Conservation (phyloP, 2,888 invertebrate genomes). For the Mantis religiosa region DNA sequence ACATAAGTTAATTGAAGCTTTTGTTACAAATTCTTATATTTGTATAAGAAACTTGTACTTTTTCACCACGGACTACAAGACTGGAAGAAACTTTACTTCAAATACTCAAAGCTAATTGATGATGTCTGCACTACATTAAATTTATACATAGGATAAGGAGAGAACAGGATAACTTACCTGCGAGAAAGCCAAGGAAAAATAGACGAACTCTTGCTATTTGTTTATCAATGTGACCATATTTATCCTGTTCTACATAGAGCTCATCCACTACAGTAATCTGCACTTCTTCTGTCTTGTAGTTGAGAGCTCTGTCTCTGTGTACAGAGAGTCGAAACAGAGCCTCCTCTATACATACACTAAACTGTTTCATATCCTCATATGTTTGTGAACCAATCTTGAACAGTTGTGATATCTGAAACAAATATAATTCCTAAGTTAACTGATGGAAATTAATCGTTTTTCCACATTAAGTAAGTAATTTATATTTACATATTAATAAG, state of each 20-base stretch:
- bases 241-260: constrained; percentile 82
- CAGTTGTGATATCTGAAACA: constrained; percentile 76
- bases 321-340: constrained; percentile 80
- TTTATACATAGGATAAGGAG: neutral
- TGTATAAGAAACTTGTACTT: too few relatives aligned
- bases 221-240: constrained; percentile 75
- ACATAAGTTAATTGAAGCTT: too few relatives aligned
- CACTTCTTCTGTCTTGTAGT: constrained; percentile 94
- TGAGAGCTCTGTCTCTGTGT: constrained; percentile 81
- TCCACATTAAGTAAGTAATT: too few relatives aligned
- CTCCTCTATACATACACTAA: constrained; percentile 89
- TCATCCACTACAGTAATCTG: constrained; percentile 92
- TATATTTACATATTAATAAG: too few relatives aligned
- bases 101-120: too few relatives aligned
- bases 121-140: too few relatives aligned
- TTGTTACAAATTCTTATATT: too few relatives aligned
- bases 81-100: too few relatives aligned
- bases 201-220: constrained; percentile 93
- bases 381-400: constrained; percentile 90
- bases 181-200: constrained; percentile 93
- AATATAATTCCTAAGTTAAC: too few relatives aligned
- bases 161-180: constrained; percentile 53
- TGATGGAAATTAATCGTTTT: too few relatives aligned
- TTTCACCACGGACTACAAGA: too few relatives aligned
- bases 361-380: constrained; percentile 87